Evolutionary conservation across 1,140 invertebrate species (phyloP).

Genomic region (Alviniconcha marisindica): DNA sequence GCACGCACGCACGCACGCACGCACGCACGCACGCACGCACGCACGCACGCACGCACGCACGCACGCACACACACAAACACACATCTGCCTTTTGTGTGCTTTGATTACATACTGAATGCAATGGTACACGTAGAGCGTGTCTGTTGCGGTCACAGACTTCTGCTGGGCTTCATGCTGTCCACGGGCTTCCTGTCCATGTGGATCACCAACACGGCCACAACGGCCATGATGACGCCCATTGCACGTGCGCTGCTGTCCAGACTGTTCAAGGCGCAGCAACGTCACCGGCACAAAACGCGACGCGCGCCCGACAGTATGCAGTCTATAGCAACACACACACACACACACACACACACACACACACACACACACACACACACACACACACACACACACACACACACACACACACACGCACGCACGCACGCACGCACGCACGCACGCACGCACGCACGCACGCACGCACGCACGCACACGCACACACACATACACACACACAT

Average conservation of each 20-base stretch:
- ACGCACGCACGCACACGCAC: neutral
- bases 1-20: too few species aligned
- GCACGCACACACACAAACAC: too few species aligned
- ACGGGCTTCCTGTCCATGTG: slow-evolving; percentile 74
- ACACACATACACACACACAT: neutral
- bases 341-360: too few species aligned
- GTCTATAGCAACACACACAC: too few species aligned
- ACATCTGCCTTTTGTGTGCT: too few species aligned
- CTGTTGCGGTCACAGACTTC: neutral
- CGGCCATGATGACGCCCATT: slow-evolving; percentile 76
- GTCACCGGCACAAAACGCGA: neutral
- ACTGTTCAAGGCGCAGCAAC: slow-evolving; percentile 34
- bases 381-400: too few species aligned
- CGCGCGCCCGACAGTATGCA: too few species aligned
- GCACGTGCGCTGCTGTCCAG: slow-evolving; percentile 64
- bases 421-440: too few species aligned
- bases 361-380: too few species aligned
- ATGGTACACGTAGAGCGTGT: too few species aligned
- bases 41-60: slow-evolving; percentile 18
- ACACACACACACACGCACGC: neutral
- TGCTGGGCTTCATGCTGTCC: neutral
- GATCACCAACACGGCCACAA: slow-evolving; percentile 75
- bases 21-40: neutral
- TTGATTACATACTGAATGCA: too few species aligned
- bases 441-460: slow-evolving; percentile 15